Base-by-base conservation (phyloP, 1,140 invertebrate species). In the Agrilus planipennis region DNA sequence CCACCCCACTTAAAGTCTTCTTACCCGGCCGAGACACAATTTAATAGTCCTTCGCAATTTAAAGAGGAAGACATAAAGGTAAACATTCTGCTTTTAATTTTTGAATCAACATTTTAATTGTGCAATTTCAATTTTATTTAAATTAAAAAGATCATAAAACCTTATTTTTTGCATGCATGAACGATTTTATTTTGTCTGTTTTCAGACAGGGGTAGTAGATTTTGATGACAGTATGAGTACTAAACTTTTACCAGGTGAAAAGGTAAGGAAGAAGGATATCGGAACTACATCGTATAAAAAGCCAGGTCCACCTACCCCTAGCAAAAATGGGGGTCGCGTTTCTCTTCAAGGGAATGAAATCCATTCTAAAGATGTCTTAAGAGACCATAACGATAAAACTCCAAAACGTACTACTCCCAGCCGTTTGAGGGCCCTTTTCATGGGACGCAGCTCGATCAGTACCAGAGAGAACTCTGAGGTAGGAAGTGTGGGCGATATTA, bases 1-100 rank as follows among this genome's bases (percentile, higher is more conserved):
- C 82, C 78, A 14, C 85, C 88, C 4, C 90, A 94, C 60, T 63
- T 93, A 35, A 88, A 84, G 64, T 87, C 84, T 45, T 81, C 85
- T 1, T 93, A 94, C 65, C 83, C 89, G 0, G 81, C 81, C 1
- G 89, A 89, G 69, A 82, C 72, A n/a, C 80, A 85, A 61, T 81
- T 76, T 51, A 66, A 68, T 46, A 54, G 54, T 46, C 63, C 68
- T 14, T 35, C 46, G 28, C 51, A 62, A 15, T 59, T 72, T 23
- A 74, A 68, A 31, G 83, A 86, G 49, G 80, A 86, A 28, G 80
- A 84, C 51, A 74, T 86, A 20, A 85, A 83, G 72, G 83, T 84
- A 69, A 63, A n/a, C n/a, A n/a, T n/a, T n/a, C n/a, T n/a, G n/a
- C n/a, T n/a, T 21, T 51, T 41, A 41, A 30, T 19, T 41, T 11